Conservation (phyloP, 1,140 invertebrate species). For the Pseudomyrmex pallidus region DNA sequence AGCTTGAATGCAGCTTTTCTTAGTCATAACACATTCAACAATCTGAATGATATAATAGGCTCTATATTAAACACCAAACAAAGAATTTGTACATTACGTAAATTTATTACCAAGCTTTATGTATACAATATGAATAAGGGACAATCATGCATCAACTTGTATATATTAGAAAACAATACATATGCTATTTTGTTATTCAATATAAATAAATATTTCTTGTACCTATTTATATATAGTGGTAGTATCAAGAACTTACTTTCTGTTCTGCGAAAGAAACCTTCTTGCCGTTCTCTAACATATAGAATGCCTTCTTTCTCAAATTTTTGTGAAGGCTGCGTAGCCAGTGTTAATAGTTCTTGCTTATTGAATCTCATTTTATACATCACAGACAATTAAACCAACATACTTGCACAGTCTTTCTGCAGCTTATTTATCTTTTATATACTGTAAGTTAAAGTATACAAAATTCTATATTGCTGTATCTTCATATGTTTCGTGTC, state of each 20-base stretch:
- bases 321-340: conserved; percentile 93
- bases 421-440: conserved; percentile 8
- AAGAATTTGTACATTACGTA: conserved; percentile 53
- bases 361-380: conserved; percentile 95
- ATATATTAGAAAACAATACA: conserved; percentile 34
- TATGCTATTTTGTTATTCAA: background rate
- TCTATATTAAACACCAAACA: conserved; percentile 62
- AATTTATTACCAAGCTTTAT: conserved; percentile 61
- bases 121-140: conserved; percentile 55
- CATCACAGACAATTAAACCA: conserved; percentile 25
- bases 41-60: conserved; percentile 25
- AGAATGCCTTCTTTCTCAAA: conserved; percentile 97
- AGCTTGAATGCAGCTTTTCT: background rate
- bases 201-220: conserved; percentile 19
- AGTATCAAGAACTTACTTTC: conserved; percentile 90
- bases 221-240: background rate
- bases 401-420: conserved; percentile 34
- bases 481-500: background rate
- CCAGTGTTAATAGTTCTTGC: conserved; percentile 93
- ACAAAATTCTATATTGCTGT: background rate
- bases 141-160: conserved; percentile 60
- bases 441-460: conserved; percentile 39
- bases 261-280: conserved; percentile 95
- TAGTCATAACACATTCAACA: conserved; percentile 17
- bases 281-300: conserved; percentile 94